These are phyloP conservation scores for Parnassius orleans DNA, from an alignment of 2,888 invertebrate species.

Conservation along the genomic window DNA sequence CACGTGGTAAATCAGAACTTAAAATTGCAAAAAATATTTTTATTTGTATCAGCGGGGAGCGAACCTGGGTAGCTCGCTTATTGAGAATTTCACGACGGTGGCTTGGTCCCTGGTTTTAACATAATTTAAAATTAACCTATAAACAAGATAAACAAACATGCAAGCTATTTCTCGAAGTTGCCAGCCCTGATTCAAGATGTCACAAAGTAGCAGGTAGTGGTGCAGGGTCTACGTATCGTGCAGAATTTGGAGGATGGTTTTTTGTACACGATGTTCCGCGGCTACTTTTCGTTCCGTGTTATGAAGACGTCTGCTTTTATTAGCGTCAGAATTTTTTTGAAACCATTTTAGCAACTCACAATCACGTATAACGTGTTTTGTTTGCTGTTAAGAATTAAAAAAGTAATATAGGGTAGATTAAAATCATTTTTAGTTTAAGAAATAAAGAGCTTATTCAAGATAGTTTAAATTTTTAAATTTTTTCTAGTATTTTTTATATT, in stretches of 20 bases:
- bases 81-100: too few relatives aligned
- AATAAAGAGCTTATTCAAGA: too few relatives aligned
- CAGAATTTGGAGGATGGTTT: conserved; percentile 66
- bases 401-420: background rate
- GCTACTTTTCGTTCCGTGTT: conserved; percentile 48
- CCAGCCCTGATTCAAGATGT: conserved; percentile 74
- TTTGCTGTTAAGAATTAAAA: background rate
- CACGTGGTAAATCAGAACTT: too few relatives aligned
- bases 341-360: background rate
- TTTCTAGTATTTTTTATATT: too few relatives aligned
- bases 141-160: conserved; percentile 2
- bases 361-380: conserved; percentile 2
- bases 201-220: conserved; percentile 77
- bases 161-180: conserved; percentile 28
- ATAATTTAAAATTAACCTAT: too few relatives aligned
- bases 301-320: conserved; percentile 59
- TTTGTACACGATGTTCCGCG: conserved; percentile 55
- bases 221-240: conserved; percentile 63
- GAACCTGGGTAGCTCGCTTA: too few relatives aligned
- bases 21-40: too few relatives aligned
- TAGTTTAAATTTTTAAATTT: too few relatives aligned
- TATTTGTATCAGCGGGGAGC: too few relatives aligned
- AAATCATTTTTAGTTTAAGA: too few relatives aligned
- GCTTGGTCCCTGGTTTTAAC: too few relatives aligned
- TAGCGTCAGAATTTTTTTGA: conserved; percentile 30